phyloP scores from a whole-genome alignment of 2,797 vertebrate species.

The Ispidina lecontei region DNA sequence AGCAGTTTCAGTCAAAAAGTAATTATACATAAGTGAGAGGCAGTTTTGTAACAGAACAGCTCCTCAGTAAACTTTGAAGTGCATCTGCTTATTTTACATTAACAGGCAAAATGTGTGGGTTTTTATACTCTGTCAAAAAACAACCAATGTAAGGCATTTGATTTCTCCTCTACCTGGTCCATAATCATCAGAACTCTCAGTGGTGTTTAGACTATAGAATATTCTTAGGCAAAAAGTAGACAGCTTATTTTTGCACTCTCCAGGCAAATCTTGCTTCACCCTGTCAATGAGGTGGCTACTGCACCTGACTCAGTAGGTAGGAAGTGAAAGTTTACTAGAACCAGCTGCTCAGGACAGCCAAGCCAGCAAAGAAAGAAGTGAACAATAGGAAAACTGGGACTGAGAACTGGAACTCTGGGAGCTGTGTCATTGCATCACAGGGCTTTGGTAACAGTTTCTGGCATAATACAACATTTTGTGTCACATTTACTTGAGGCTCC shows the following conservation, averaged over 20 bases:
- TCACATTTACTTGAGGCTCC: neutral
- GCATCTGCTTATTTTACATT: neutral
- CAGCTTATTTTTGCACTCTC: neutral
- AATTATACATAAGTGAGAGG: neutral
- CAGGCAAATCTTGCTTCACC: neutral
- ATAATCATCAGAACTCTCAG: neutral
- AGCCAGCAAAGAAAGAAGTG: neutral
- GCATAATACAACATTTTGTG: neutral
- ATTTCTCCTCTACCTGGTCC: neutral
- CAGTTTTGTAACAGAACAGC: neutral
- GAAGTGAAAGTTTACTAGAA: neutral
- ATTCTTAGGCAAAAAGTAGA: neutral
- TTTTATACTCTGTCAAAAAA: neutral
- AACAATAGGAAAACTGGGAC: neutral
- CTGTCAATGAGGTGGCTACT: neutral
- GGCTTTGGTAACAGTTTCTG: neutral
- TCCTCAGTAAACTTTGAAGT: neutral
- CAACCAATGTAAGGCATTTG: accelerated
- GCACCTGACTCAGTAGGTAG: neutral
- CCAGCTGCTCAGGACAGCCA: neutral
- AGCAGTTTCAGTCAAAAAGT: neutral
- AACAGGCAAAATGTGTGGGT: neutral
- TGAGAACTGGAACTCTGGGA: neutral
- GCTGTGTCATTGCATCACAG: neutral
- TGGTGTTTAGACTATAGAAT: neutral